Evolutionary conservation across 2,888 invertebrate species (phyloP), one percentile per base, ranked within the genome.

Genomic region (Lasioglossum calceatum): DNA sequence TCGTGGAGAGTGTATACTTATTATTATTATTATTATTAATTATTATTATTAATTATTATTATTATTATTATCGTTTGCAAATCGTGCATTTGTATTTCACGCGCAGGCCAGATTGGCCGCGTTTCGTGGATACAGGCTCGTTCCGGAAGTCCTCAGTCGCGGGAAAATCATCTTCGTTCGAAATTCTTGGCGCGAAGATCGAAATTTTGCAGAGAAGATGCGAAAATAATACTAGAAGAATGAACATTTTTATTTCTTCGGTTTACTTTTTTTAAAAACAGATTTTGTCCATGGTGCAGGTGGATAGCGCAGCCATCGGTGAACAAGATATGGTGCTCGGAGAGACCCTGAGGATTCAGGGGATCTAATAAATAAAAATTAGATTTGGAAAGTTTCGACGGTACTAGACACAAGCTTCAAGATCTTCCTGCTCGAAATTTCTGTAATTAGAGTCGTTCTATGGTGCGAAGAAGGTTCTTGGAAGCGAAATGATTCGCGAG

Each of bases 61-160:
- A 79, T 77, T 27, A 81, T 82, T 73, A 90, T 76, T 84, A 85
- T 70, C 83, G 86, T 87, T 90, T 86, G 84, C 84, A 82, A 89
- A 70, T 83, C 87, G 77, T 85, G 87, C 88, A 90, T 87, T 88
- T 87, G 89, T 87, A 89, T 84, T 83, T 90, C 83, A 80, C 78
- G 77, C 77, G 84, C 47, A 80, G 75, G 80, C 73, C 58, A 67
- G 23, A 71, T n/a, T 27, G 58, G 79, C 76, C 85, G 81, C 79
- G 64, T 74, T 79, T 79, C 75, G 82, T 88, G 85, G 77, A 81
- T 87, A 84, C 77, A 81, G 23, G 47, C 80, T 85, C 78, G 64
- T 78, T 80, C 77, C 80, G 77, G 47, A 73, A 82, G 73, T 84
- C 74, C 44, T 87, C 79, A 77, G 87, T 82, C 79, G 77, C 77